Evolutionary conservation across 1,140 invertebrate species (phyloP).

Genomic region (Octopus bimaculoides): DNA sequence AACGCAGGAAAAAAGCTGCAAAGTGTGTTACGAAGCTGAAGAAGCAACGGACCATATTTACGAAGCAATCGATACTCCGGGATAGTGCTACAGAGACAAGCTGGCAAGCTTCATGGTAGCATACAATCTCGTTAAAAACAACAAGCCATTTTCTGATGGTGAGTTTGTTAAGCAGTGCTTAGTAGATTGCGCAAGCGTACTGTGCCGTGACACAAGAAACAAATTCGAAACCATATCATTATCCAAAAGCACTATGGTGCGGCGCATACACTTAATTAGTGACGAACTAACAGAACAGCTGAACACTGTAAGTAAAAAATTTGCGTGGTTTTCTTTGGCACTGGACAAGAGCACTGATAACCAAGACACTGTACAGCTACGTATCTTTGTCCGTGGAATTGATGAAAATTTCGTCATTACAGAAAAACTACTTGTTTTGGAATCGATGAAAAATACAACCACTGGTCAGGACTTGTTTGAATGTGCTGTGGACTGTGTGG

Average conservation of each 20-base stretch:
- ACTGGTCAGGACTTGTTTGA: not conserved
- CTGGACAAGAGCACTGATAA: not conserved
- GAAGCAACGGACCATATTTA: no score
- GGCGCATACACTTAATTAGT: not conserved
- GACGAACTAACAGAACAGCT: conserved; percentile 1
- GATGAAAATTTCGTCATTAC: not conserved
- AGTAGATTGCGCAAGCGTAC: not conserved
- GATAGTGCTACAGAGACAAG: no score
- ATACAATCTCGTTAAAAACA: no score
- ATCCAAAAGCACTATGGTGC: not conserved
- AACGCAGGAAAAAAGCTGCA: no score
- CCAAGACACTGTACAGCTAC: not conserved
- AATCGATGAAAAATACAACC: not conserved
- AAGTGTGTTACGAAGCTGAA: no score
- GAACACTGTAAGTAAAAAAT: not conserved
- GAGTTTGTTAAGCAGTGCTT: not conserved
- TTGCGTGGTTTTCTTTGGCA: not conserved
- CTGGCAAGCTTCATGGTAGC: no score
- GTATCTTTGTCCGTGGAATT: not conserved
- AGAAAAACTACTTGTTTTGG: not conserved
- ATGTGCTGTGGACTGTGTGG: not conserved
- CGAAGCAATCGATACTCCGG: no score
- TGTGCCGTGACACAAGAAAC: not conserved
- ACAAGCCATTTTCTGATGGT: not conserved
- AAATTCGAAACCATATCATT: not conserved